Conservation (phyloP, 2,797 vertebrate species). For the Acestrorhynchus altus region DNA sequence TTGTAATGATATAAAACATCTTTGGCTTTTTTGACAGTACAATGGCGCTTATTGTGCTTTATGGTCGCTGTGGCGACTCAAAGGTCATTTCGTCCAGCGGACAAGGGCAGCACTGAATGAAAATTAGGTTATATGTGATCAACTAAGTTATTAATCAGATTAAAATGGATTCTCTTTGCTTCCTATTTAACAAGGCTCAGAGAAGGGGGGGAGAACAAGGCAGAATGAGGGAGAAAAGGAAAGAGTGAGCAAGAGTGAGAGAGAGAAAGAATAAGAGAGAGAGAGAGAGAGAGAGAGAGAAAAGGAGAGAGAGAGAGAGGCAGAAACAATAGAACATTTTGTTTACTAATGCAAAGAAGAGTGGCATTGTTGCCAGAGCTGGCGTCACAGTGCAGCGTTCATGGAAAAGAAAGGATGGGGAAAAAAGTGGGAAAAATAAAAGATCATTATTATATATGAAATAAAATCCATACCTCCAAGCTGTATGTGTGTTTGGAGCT, state of each 20-base stretch:
- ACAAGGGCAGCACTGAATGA: slow-evolving; percentile 97
- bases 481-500: slow-evolving; percentile 33
- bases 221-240: slow-evolving; percentile 53
- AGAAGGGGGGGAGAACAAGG: slow-evolving; percentile 39
- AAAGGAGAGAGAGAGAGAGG: slow-evolving; percentile 46
- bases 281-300: slow-evolving; percentile 58
- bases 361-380: slow-evolving; percentile 67
- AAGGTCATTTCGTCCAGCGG: slow-evolving; percentile 97
- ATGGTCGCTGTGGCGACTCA: slow-evolving; percentile 91
- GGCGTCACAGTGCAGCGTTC: slow-evolving; percentile 60
- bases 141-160: slow-evolving; percentile 99
- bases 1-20: slow-evolving; percentile 97
- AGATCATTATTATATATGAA: slow-evolving; percentile 30
- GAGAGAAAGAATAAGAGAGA: slow-evolving; percentile 39
- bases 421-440: background rate
- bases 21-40: slow-evolving; percentile 93
- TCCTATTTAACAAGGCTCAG: slow-evolving; percentile 78
- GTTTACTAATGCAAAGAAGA: slow-evolving; percentile 72
- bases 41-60: slow-evolving; percentile 97
- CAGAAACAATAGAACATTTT: slow-evolving; percentile 74
- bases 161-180: slow-evolving; percentile 95
- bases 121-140: slow-evolving; percentile 99
- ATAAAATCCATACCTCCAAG: slow-evolving; percentile 1
- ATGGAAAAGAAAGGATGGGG: background rate
- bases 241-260: slow-evolving; percentile 17